A percentile compares a stretch with the other conserved stretches of the same genome.
Evolutionary conservation across 2,797 vertebrate genomes (phyloP).

Genomic region (Danio jaintianensis): DNA sequence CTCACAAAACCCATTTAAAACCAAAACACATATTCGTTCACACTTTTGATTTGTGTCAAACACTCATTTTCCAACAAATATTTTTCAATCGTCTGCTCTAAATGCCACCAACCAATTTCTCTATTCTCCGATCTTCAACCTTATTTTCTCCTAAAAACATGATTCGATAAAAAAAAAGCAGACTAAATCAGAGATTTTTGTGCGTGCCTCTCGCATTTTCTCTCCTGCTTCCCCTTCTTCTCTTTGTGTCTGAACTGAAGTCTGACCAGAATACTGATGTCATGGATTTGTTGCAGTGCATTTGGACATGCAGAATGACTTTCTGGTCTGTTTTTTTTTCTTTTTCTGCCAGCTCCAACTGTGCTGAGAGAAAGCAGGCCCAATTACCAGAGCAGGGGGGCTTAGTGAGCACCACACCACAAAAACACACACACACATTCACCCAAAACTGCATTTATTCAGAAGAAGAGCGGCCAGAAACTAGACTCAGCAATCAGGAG

Average conservation of each 20-base stretch:
- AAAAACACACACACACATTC: constrained; percentile 15
- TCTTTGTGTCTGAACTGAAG: constrained; percentile 54
- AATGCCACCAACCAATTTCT: constrained; percentile 53
- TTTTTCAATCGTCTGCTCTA: constrained; percentile 15
- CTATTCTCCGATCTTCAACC: constrained; percentile 30
- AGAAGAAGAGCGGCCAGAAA: constrained; percentile 52
- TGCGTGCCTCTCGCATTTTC: constrained; percentile 13
- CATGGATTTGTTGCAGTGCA: constrained; percentile 62
- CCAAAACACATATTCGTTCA: constrained; percentile 29
- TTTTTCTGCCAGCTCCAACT: constrained; percentile 64
- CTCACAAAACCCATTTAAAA: constrained; percentile 4
- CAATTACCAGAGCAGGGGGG: constrained; percentile 62
- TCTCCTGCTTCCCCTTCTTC: constrained; percentile 25
- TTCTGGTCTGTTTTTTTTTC: constrained; percentile 57
- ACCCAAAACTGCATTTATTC: constrained; percentile 52
- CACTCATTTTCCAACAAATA: background rate
- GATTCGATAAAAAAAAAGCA: constrained; percentile 39
- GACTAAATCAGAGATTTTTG: constrained; percentile 57
- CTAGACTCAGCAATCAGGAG: constrained; percentile 46
- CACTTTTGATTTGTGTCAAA: constrained; percentile 15
- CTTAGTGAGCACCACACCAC: constrained; percentile 45
- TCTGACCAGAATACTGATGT: constrained; percentile 66
- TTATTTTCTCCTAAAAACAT: constrained; percentile 21
- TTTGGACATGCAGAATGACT: constrained; percentile 67
- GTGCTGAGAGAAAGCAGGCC: constrained; percentile 61